These are phyloP conservation scores for Entosphenus tridentatus DNA, from an alignment of 2,113 vertebrate species.

Conservation along the genomic window DNA sequence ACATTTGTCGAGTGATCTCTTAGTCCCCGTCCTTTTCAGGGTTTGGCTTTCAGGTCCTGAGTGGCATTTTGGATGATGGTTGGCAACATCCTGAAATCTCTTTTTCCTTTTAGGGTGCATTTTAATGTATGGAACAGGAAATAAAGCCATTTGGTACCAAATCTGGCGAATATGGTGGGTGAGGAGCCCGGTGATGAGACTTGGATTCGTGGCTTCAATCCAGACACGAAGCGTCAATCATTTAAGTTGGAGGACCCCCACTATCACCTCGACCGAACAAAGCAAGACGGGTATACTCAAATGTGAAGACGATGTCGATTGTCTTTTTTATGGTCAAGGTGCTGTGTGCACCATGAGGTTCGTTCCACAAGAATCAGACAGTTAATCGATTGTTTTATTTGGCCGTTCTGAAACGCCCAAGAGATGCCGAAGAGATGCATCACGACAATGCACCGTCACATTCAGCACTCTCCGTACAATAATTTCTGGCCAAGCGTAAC, in stretches of 20 bases:
- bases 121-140: not conserved
- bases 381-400: not conserved
- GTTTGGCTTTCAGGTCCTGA: not conserved
- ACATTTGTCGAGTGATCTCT: too few relatives aligned
- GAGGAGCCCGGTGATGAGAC: not conserved
- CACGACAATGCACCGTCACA: not conserved
- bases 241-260: not conserved
- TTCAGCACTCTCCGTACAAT: not conserved
- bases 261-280: not conserved
- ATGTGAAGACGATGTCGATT: conserved; percentile 6
- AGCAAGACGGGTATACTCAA: not conserved
- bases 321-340: not conserved
- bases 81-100: not conserved
- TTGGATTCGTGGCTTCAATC: not conserved
- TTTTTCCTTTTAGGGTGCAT: not conserved
- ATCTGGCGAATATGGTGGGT: not conserved
- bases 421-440: not conserved
- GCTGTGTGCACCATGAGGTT: conserved; percentile 3
- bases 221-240: not conserved
- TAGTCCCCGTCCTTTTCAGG: not conserved
- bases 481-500: not conserved
- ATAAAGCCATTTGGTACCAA: not conserved
- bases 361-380: not conserved
- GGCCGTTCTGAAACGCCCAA: not conserved
- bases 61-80: not conserved